Evolutionary conservation across 2,888 invertebrate species (phyloP).

Genomic region (Ypsolopha sequella): DNA sequence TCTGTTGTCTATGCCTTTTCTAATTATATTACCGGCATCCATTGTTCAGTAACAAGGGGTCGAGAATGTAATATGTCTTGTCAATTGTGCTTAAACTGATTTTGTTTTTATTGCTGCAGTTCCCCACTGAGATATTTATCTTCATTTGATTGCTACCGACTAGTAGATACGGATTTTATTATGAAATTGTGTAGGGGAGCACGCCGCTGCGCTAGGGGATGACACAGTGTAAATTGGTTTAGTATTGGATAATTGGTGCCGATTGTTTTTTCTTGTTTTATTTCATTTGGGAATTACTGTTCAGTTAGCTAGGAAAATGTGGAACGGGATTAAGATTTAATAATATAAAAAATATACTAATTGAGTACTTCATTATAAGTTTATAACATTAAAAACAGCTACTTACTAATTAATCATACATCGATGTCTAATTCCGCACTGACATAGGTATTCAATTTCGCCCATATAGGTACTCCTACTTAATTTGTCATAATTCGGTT

Average conservation of each 20-base stretch:
- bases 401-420: no score
- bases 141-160: slow-evolving; percentile 53
- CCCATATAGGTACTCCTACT: no score
- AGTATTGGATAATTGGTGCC: slow-evolving; percentile 57
- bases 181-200: slow-evolving; percentile 48
- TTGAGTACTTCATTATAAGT: no score
- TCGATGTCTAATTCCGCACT: no score
- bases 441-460: no score
- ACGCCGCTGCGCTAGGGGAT: slow-evolving; percentile 38
- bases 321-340: no score
- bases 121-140: slow-evolving; percentile 63
- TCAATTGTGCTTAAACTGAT: slow-evolving; percentile 63
- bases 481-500: no score
- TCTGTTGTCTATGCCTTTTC: slow-evolving; percentile 24
- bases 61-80: slow-evolving; percentile 43
- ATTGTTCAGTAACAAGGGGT: slow-evolving; percentile 16
- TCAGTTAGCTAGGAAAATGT: no score
- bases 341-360: no score
- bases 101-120: slow-evolving; percentile 55
- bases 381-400: no score
- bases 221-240: slow-evolving; percentile 49
- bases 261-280: slow-evolving; percentile 30
- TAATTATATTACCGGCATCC: slow-evolving; percentile 13
- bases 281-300: no score
- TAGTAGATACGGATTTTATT: slow-evolving; percentile 60